A percentile compares a stretch with the other conserved stretches of the same genome.
Evolutionary conservation across 2,113 vertebrate species (phyloP).

Genomic region (Siniperca chuatsi): DNA sequence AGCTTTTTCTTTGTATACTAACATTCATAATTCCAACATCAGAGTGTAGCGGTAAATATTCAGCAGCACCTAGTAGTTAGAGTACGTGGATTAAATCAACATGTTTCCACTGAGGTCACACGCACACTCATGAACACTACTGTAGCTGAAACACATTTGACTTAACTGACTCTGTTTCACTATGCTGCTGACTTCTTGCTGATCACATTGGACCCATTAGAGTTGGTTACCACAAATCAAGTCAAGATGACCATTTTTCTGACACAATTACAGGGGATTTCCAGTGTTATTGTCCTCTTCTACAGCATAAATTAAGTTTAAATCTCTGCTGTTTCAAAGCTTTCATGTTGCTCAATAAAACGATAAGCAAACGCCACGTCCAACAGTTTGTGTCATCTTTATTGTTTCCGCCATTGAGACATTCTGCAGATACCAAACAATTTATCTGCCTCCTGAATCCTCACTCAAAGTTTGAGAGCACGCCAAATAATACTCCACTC

Average conservation of each 20-base stretch:
- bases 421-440: slow-evolving; percentile 64
- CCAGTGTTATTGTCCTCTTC: slow-evolving; percentile 16
- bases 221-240: neutral
- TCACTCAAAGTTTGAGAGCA: slow-evolving; percentile 19
- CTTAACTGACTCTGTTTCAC: neutral
- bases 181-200: neutral
- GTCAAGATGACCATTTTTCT: neutral
- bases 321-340: slow-evolving; percentile 33
- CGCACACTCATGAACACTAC: neutral
- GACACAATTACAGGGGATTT: neutral
- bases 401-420: slow-evolving; percentile 53
- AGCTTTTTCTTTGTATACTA: slow-evolving; percentile 9
- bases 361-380: slow-evolving; percentile 21
- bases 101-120: neutral
- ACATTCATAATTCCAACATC: neutral
- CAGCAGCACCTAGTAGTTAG: neutral
- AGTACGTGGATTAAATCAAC: slow-evolving; percentile 2
- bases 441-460: slow-evolving; percentile 14
- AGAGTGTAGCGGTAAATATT: neutral
- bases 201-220: neutral
- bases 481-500: slow-evolving; percentile 2
- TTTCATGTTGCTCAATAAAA: slow-evolving; percentile 71
- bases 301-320: slow-evolving; percentile 6
- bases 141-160: slow-evolving; percentile 1
- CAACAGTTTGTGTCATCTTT: slow-evolving; percentile 70